Base-by-base conservation (phyloP, 2,888 invertebrate species). In the Heteropelma amictum region DNA sequence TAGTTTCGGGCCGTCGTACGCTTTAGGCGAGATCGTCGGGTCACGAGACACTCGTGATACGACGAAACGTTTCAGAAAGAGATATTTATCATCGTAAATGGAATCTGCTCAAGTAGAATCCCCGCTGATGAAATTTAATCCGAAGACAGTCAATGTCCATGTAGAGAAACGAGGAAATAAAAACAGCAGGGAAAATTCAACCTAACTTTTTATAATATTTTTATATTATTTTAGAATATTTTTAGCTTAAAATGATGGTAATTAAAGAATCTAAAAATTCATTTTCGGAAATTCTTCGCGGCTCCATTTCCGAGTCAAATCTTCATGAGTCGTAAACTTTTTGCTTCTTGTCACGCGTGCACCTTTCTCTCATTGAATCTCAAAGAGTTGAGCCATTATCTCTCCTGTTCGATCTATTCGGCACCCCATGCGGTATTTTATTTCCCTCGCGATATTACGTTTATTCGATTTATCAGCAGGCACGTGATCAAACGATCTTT, bases 51-150 rank as follows among this genome's bases (percentile, higher is more conserved):
- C n/a, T n/a, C 23, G 17, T 58, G 42, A 30, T 51, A 28, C 19
- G 42, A 17, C n/a, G 35, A 12, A n/a, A 51, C 53, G 30, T 60
- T 74, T 61, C 56, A 61, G 73, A 51, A 58, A 82, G 67, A 83
- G 87, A 87, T 87, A 83, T 83, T 86, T 84, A 87, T 87, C 87
- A 77, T 77, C 65, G 80, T 79, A 83, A 85, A 80, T 84, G 82
- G 84, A 82, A 87, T 87, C 83, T 83, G 83, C 83, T 88, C 86
- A 86, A 87, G 86, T 81, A 83, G 80, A 84, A 86, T 86, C 85
- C 83, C 79, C 81, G n/a, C n/a, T n/a, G 21, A 47, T 54, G 28
- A 12, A 64, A 69, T 17, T 17, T n/a, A n/a, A 51, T 26, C 35
- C 14, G n/a, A 49, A 26, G 5, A 33, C 28, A 28, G 28, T n/a